A percentile compares a stretch with the other conserved stretches of the same genome.
phyloP scores from a whole-genome alignment of 2,113 vertebrate genomes.

The Cichladusa arquata region DNA sequence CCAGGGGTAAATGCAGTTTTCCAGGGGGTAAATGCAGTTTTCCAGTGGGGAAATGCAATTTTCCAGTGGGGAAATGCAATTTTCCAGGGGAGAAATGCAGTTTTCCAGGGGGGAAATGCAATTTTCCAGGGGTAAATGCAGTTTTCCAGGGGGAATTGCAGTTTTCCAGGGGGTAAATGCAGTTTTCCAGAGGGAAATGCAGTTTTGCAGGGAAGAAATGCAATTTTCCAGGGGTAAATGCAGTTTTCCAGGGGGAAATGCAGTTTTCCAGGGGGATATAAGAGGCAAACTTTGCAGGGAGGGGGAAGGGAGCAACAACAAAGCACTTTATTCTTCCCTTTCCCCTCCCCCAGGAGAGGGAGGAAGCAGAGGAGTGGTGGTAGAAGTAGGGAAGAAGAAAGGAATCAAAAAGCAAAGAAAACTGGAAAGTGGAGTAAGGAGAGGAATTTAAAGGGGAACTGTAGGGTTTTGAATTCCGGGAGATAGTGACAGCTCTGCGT shows the following conservation, averaged over 20 bases:
- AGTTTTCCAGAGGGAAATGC: no score
- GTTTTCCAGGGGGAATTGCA: no score
- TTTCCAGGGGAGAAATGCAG: no score
- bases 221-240: no score
- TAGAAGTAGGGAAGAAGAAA: conserved; percentile 57
- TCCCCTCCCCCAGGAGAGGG: conserved; percentile 58
- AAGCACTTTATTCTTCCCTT: conserved; percentile 59
- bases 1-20: no score
- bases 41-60: background rate
- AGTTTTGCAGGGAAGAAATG: no score
- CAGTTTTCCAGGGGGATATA: background rate
- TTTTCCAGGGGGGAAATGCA: background rate
- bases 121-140: no score
- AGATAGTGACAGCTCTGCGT: background rate
- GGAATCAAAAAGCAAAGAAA: conserved; percentile 57
- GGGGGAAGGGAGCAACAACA: conserved; percentile 62
- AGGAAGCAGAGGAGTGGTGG: conserved; percentile 51
- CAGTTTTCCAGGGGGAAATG: background rate
- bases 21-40: no score
- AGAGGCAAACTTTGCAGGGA: background rate
- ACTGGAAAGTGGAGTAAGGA: background rate
- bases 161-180: background rate
- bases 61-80: background rate
- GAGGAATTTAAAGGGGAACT: conserved; percentile 19
- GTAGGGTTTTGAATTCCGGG: background rate